These are phyloP conservation scores for Gymnocypris eckloni DNA, from an alignment of 2,797 vertebrate genomes.

Conservation along the genomic window DNA sequence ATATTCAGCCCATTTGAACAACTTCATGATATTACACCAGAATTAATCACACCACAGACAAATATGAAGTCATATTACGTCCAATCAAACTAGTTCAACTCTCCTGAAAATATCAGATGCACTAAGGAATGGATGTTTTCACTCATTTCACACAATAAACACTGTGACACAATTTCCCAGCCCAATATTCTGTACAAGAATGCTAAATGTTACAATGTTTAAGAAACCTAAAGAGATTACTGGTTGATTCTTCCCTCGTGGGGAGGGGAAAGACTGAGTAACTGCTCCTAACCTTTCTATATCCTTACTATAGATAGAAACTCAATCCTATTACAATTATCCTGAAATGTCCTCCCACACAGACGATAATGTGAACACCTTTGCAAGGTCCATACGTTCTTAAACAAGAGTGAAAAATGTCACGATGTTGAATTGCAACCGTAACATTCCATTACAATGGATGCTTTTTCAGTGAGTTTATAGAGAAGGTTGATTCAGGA, in stretches of 20 bases:
- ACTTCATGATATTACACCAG: neutral
- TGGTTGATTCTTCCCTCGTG: constrained; percentile 75
- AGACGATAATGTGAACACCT: constrained; percentile 61
- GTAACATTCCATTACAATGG: neutral
- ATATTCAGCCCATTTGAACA: neutral
- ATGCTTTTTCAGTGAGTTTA: neutral
- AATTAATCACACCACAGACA: constrained; percentile 6
- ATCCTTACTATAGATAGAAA: constrained; percentile 85
- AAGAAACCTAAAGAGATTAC: constrained; percentile 68
- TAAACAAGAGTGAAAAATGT: constrained; percentile 11
- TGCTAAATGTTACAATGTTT: constrained; percentile 52
- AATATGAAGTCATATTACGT: neutral
- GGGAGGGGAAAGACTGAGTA: constrained; percentile 79
- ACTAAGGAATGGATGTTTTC: neutral
- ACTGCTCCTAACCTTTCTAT: constrained; percentile 81
- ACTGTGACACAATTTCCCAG: neutral
- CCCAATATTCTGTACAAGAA: neutral
- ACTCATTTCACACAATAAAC: neutral
- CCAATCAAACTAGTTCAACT: neutral
- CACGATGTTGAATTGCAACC: neutral
- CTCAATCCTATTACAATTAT: constrained; percentile 87
- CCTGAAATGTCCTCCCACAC: constrained; percentile 82
- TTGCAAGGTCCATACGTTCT: constrained; percentile 34
- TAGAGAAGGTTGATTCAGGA: constrained; percentile 7
- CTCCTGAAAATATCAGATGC: neutral